Evolutionary conservation across 2,888 invertebrate genomes (phyloP).

Genomic region (Drosophila longiperda): DNA sequence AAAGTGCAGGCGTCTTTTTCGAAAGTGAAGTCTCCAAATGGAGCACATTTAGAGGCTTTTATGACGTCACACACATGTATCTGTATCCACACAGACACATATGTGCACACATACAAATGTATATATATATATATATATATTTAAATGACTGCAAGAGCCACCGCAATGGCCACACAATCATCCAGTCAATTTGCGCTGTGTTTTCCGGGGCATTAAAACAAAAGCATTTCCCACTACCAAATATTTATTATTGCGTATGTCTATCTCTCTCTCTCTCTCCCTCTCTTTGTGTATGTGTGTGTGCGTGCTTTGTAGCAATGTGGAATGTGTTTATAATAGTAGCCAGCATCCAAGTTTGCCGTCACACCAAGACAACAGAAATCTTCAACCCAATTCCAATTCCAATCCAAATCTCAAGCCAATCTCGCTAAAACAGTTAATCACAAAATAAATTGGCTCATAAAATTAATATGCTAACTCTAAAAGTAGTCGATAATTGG

Average conservation of each 20-base stretch:
- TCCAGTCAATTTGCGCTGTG: slow-evolving; percentile 79
- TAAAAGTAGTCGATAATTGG: background rate
- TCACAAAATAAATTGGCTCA: slow-evolving; percentile 27
- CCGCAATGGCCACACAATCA: slow-evolving; percentile 69
- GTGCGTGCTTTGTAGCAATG: slow-evolving; percentile 27
- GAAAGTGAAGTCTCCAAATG: slow-evolving; percentile 18
- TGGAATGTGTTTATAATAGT: slow-evolving; percentile 78
- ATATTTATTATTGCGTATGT: slow-evolving; percentile 66
- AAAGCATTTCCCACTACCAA: slow-evolving; percentile 76
- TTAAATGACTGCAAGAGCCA: slow-evolving; percentile 43
- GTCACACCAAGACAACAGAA: slow-evolving; percentile 16
- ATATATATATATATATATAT: slow-evolving; percentile 25
- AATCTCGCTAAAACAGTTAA: slow-evolving; percentile 14
- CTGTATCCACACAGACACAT: background rate
- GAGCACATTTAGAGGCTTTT: slow-evolving; percentile 10
- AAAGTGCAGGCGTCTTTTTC: slow-evolving; percentile 34
- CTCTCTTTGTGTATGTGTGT: background rate
- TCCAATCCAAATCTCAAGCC: background rate
- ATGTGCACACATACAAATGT: slow-evolving; percentile 17
- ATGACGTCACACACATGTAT: slow-evolving; percentile 58
- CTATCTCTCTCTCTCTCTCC: background rate
- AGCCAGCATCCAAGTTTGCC: slow-evolving; percentile 51
- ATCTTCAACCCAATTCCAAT: slow-evolving; percentile 1
- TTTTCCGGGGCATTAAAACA: slow-evolving; percentile 80
- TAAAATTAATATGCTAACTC: slow-evolving; percentile 4